phyloP scores from a whole-genome alignment of 2,113 vertebrate genomes.

The Tamias sibiricus region DNA sequence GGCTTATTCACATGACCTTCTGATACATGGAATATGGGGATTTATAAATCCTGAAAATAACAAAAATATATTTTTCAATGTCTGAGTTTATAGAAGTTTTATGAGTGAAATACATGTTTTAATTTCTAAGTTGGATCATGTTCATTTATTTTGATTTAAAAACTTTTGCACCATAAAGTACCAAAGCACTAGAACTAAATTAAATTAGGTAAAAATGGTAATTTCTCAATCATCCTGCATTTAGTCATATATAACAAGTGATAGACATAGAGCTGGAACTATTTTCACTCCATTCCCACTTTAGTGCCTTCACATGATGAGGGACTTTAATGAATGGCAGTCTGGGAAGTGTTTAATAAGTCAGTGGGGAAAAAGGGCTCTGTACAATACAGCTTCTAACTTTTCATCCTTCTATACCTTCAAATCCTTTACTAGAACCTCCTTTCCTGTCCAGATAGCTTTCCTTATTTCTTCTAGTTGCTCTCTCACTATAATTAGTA shows the following conservation, averaged over 20 bases:
- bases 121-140: background rate
- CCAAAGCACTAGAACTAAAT: background rate
- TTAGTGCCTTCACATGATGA: background rate
- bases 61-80: background rate
- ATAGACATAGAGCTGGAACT: background rate
- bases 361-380: background rate
- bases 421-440: background rate
- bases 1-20: background rate
- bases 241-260: background rate
- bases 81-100: background rate
- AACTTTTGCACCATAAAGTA: background rate
- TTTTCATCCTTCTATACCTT: background rate
- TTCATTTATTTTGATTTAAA: background rate
- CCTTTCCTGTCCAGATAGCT: background rate
- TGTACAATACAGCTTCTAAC: background rate
- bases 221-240: background rate
- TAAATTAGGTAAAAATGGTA: background rate
- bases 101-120: background rate
- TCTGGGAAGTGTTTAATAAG: background rate
- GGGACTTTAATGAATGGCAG: background rate
- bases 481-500: background rate
- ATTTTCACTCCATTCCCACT: background rate
- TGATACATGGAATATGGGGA: background rate
- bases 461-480: background rate
- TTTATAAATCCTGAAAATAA: constrained; percentile 36